These are phyloP conservation scores for Polyploca ridens DNA, from an alignment of 2,888 invertebrate genomes.

Conservation along the genomic window DNA sequence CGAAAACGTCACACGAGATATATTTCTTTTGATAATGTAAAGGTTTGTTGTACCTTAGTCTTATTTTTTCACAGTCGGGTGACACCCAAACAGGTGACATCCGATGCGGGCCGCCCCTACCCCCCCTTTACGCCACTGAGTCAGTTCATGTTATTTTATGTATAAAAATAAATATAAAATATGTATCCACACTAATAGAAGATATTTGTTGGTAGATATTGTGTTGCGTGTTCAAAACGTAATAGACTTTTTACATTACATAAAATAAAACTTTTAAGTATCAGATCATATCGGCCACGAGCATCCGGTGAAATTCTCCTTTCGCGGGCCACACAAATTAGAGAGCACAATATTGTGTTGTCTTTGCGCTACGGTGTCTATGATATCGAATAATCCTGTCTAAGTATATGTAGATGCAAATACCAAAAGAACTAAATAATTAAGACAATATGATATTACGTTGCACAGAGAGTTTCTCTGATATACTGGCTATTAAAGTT, in stretches of 20 bases:
- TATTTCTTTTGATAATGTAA: no score
- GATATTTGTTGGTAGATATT: background rate
- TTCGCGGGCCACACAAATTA: slow-evolving; percentile 40
- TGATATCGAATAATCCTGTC: slow-evolving; percentile 2
- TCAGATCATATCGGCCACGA: slow-evolving; percentile 37
- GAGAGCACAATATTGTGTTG: slow-evolving; percentile 29
- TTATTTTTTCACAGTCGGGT: no score
- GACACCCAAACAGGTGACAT: no score
- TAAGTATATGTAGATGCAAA: background rate
- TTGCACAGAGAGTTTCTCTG: no score
- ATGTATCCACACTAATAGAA: no score
- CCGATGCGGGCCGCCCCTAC: no score
- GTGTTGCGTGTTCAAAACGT: slow-evolving; percentile 7
- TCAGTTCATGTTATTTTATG: no score
- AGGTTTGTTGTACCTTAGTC: no score
- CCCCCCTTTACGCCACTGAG: no score
- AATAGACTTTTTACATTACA: slow-evolving; percentile 14
- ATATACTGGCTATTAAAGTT: no score
- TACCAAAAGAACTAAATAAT: background rate
- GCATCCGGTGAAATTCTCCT: slow-evolving; percentile 58
- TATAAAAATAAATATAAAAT: no score
- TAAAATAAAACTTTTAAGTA: slow-evolving; percentile 33
- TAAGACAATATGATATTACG: background rate
- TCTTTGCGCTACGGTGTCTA: slow-evolving; percentile 17
- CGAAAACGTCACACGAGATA: no score